Percentiles rank a stretch among this genome's conserved stretches.
phyloP scores from a whole-genome alignment of 2,113 vertebrate species.

The Todiramphus chloris region DNA sequence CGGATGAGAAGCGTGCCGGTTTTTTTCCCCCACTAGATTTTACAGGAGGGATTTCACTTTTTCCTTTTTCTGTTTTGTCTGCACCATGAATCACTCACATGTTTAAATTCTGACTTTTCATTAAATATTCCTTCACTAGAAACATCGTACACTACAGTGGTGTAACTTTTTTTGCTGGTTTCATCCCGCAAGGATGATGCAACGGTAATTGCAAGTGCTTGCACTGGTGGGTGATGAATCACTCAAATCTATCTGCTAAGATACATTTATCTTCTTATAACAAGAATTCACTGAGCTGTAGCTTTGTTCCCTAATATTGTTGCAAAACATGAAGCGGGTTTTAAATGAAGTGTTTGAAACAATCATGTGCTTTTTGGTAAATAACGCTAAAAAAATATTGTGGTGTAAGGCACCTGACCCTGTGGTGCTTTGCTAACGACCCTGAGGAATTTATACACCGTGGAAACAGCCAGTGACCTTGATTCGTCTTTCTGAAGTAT shows the following conservation, averaged over 20 bases:
- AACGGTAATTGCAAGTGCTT: neutral
- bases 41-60: neutral
- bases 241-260: neutral
- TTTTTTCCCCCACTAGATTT: neutral
- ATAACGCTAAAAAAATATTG: neutral
- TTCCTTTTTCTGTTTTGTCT: neutral
- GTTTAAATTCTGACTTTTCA: neutral
- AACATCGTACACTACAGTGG: neutral
- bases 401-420: neutral
- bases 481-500: constrained; percentile 23
- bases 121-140: neutral
- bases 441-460: neutral
- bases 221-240: neutral
- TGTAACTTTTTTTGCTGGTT: neutral
- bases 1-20: neutral
- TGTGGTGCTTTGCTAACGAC: neutral
- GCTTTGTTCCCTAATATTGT: neutral
- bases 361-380: neutral
- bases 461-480: constrained; percentile 16
- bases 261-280: neutral
- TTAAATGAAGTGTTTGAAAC: neutral
- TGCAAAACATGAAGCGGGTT: neutral
- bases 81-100: neutral
- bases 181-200: neutral
- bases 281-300: neutral